Conservation (phyloP, 2,113 vertebrate genomes). For the Pseudorectes ferrugineus region DNA sequence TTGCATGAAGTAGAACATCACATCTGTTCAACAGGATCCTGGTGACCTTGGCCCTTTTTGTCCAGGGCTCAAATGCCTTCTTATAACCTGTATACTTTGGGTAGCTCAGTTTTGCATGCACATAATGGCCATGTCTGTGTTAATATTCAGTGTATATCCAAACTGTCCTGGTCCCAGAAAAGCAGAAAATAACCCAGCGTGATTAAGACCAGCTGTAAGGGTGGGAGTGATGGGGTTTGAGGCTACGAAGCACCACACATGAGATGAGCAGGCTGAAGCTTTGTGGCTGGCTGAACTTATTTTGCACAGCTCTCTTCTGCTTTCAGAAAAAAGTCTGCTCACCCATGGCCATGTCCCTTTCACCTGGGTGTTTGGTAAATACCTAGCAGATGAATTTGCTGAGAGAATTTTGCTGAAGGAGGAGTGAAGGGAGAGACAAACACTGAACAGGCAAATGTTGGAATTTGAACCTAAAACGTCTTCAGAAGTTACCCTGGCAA, state of each 20-base stretch:
- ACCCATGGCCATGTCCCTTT: not conserved
- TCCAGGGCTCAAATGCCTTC: not conserved
- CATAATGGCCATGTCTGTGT: not conserved
- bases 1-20: not conserved
- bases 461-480: not conserved
- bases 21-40: not conserved
- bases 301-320: not conserved
- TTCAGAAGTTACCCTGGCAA: not conserved
- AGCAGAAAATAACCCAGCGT: not conserved
- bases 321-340: not conserved
- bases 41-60: not conserved
- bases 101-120: not conserved
- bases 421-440: not conserved
- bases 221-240: not conserved
- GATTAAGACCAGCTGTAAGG: not conserved
- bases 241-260: rapidly evolving
- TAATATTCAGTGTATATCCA: not conserved
- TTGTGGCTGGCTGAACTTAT: not conserved
- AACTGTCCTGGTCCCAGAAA: not conserved
- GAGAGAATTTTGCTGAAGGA: not conserved
- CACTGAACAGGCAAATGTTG: not conserved
- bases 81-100: not conserved
- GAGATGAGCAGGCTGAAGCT: not conserved
- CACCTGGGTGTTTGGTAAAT: not conserved
- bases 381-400: not conserved